A percentile compares a stretch with the other conserved stretches of the same genome.
phyloP scores from a whole-genome alignment of 2,113 vertebrate genomes.

The Crypturellus undulatus region DNA sequence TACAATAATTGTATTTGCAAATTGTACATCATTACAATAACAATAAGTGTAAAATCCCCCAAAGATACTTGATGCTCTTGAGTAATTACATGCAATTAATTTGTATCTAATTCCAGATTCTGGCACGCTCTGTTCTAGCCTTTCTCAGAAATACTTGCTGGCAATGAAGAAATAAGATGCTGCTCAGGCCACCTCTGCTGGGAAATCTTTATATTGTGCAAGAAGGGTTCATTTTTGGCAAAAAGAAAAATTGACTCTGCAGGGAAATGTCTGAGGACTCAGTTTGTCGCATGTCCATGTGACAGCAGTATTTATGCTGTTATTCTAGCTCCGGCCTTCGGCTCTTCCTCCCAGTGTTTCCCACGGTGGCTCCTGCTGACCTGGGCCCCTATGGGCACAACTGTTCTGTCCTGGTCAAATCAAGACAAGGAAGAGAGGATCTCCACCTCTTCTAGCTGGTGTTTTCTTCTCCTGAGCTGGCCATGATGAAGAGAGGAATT shows the following conservation, averaged over 20 bases:
- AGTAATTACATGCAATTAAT: slow-evolving; percentile 72
- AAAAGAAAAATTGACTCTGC: neutral
- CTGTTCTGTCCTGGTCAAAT: neutral
- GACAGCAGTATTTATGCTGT: neutral
- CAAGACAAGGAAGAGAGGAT: neutral
- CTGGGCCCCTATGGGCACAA: neutral
- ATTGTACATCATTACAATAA: slow-evolving; percentile 49
- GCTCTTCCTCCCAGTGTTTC: neutral
- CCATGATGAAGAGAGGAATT: neutral
- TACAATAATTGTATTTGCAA: slow-evolving; percentile 63
- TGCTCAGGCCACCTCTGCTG: slow-evolving; percentile 41
- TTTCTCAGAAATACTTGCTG: slow-evolving; percentile 66
- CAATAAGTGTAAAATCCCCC: slow-evolving; percentile 42
- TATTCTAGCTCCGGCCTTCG: neutral
- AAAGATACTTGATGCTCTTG: slow-evolving; percentile 58
- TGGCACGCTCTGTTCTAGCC: slow-evolving; percentile 38
- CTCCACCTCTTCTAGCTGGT: neutral
- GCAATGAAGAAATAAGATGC: slow-evolving; percentile 55
- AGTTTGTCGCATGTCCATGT: neutral
- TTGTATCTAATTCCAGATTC: slow-evolving; percentile 66
- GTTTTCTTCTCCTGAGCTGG: neutral
- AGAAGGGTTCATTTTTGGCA: slow-evolving; percentile 40
- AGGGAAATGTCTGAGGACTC: neutral
- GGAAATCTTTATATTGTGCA: slow-evolving; percentile 44
- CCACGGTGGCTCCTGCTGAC: neutral